Conservation (phyloP, 2,888 invertebrate genomes). For the Ellobium chinense region DNA sequence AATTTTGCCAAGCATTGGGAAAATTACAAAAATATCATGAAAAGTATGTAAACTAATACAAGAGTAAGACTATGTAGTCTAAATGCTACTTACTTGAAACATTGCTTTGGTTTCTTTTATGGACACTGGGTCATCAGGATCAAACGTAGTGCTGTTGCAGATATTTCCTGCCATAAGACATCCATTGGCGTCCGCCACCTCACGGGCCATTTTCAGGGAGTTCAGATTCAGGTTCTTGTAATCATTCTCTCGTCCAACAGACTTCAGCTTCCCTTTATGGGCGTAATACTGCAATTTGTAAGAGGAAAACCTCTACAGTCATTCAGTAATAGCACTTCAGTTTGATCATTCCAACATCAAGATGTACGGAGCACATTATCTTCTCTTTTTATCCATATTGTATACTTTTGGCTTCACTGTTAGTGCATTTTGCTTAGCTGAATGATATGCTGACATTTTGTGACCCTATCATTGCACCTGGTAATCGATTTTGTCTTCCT, state of each 20-base stretch:
- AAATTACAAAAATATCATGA: too few species aligned
- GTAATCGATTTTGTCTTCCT: too few species aligned
- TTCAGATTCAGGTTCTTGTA: slow-evolving; percentile 66
- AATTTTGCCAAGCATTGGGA: too few species aligned
- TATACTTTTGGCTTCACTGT: too few species aligned
- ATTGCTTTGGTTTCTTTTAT: slow-evolving; percentile 58
- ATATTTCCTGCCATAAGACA: slow-evolving; percentile 76
- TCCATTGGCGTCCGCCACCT: slow-evolving; percentile 71
- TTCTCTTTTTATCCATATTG: too few species aligned
- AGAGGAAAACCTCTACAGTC: too few species aligned
- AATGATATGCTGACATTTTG: too few species aligned
- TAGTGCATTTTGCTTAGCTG: too few species aligned
- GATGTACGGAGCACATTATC: neutral
- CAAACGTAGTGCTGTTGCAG: slow-evolving; percentile 69
- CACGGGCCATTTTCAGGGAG: slow-evolving; percentile 71
- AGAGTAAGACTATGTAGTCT: too few species aligned
- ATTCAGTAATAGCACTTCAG: neutral
- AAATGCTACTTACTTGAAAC: slow-evolving; percentile 66
- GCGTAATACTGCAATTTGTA: slow-evolving; percentile 70
- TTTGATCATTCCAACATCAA: neutral
- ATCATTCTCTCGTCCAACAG: slow-evolving; percentile 70
- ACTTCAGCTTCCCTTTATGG: slow-evolving; percentile 71
- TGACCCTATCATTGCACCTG: too few species aligned
- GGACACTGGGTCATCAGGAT: slow-evolving; percentile 56
- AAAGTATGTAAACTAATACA: too few species aligned